These are phyloP conservation scores for Panthera uncia DNA, from an alignment of 2,113 vertebrate species.

Conservation along the genomic window DNA sequence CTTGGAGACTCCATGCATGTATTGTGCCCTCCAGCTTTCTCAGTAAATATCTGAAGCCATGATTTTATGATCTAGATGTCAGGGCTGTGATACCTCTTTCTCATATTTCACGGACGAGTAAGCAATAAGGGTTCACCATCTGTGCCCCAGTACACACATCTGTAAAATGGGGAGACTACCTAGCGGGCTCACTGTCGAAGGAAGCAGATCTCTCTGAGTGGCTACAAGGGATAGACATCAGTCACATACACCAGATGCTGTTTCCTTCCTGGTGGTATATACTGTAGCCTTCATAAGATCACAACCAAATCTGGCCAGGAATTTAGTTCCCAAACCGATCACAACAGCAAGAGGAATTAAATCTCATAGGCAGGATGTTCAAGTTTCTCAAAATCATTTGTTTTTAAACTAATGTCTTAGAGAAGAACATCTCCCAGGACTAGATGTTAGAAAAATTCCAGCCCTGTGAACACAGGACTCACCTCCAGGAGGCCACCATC, in stretches of 20 bases:
- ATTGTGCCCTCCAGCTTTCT: background rate
- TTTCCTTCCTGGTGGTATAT: background rate
- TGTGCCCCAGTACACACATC: background rate
- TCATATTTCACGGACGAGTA: background rate
- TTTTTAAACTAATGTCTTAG: background rate
- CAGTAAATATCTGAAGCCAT: background rate
- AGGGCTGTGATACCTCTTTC: background rate
- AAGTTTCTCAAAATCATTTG: background rate
- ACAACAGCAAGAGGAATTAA: background rate
- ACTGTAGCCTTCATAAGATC: background rate
- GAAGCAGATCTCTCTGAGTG: background rate
- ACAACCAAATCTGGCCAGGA: too few relatives aligned
- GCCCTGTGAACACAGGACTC: background rate
- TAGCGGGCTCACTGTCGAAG: background rate
- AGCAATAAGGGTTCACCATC: fast-evolving
- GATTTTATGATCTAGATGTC: background rate
- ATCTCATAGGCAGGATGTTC: background rate
- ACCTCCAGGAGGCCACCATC: background rate
- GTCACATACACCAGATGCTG: background rate
- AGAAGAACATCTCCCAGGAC: background rate
- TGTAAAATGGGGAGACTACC: background rate
- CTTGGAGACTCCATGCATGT: background rate
- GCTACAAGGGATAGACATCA: background rate
- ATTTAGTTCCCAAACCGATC: background rate
- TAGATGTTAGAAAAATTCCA: background rate